phyloP scores from a whole-genome alignment of 1,140 invertebrate genomes.

The Pseudomyrmex sp. region DNA sequence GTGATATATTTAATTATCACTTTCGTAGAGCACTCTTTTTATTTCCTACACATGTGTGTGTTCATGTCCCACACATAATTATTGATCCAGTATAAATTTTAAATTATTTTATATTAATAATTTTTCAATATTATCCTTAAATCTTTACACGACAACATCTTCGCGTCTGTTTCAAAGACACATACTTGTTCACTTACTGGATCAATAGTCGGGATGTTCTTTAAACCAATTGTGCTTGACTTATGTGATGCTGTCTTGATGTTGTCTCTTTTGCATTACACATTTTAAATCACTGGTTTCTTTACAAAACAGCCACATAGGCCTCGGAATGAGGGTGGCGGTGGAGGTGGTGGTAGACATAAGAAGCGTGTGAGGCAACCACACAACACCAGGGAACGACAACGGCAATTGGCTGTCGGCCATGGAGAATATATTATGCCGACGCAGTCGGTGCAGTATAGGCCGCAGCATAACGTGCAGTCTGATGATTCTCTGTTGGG shows the following conservation, averaged over 20 bases:
- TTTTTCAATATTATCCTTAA: not conserved
- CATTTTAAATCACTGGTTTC: slow-evolving; percentile 58
- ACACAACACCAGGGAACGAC: slow-evolving; percentile 94
- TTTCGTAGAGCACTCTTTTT: slow-evolving; percentile 24
- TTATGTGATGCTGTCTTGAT: slow-evolving; percentile 65
- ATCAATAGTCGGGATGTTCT: slow-evolving; percentile 62
- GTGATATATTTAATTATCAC: not conserved
- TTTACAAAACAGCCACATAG: slow-evolving; percentile 86
- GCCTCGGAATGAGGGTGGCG: slow-evolving; percentile 86
- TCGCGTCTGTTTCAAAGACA: not conserved
- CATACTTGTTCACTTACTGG: slow-evolving; percentile 21
- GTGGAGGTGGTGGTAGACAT: slow-evolving; percentile 87
- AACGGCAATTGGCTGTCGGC: slow-evolving; percentile 92
- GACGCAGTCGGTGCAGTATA: slow-evolving; percentile 81
- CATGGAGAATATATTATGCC: slow-evolving; percentile 95
- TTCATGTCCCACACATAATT: slow-evolving; percentile 19
- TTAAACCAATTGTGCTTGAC: slow-evolving; percentile 71
- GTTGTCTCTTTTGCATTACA: not conserved
- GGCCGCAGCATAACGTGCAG: slow-evolving; percentile 79
- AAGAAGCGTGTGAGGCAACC: slow-evolving; percentile 94
- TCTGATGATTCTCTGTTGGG: slow-evolving; percentile 82
- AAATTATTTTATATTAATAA: not conserved
- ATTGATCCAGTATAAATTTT: slow-evolving; percentile 40
- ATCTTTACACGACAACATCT: not conserved
- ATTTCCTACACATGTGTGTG: slow-evolving; percentile 58